Percentiles rank a stretch among this genome's conserved stretches.
phyloP scores from a whole-genome alignment of 2,888 invertebrate species.

The Liodrosophila aerea region DNA sequence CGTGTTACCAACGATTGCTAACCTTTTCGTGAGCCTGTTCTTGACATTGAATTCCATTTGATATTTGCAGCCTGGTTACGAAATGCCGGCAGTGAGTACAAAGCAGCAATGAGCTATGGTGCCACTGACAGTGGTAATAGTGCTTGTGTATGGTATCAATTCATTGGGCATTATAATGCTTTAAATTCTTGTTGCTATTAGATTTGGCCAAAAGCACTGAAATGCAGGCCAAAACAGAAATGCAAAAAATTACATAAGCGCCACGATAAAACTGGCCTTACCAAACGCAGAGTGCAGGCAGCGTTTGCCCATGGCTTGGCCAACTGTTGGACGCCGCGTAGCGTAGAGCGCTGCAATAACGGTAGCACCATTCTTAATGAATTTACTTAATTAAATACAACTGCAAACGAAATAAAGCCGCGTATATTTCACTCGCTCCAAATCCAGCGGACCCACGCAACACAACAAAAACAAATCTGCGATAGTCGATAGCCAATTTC shows the following conservation, averaged over 20 bases:
- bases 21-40: too few species aligned
- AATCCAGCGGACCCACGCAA: conserved; percentile 34
- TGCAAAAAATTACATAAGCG: conserved; percentile 65
- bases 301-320: conserved; percentile 61
- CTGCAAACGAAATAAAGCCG: conserved; percentile 38
- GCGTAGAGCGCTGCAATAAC: conserved; percentile 69
- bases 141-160: neutral
- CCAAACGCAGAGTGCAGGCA: conserved; percentile 62
- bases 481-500: conserved; percentile 29
- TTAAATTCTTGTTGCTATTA: neutral
- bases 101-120: too few species aligned
- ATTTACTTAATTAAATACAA: conserved; percentile 25
- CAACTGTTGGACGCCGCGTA: conserved; percentile 75
- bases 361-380: conserved; percentile 73
- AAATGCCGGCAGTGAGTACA: too few species aligned
- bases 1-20: too few species aligned
- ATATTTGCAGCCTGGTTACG: too few species aligned
- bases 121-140: neutral
- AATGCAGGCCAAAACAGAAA: conserved; percentile 34
- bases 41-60: too few species aligned
- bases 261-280: conserved; percentile 58
- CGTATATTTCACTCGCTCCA: conserved; percentile 38
- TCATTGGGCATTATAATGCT: neutral
- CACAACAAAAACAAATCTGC: conserved; percentile 44
- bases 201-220: conserved; percentile 11